Conservation (phyloP, 35 echinoderm and acorn worm species). For the Eucidaris tribuloides region DNA sequence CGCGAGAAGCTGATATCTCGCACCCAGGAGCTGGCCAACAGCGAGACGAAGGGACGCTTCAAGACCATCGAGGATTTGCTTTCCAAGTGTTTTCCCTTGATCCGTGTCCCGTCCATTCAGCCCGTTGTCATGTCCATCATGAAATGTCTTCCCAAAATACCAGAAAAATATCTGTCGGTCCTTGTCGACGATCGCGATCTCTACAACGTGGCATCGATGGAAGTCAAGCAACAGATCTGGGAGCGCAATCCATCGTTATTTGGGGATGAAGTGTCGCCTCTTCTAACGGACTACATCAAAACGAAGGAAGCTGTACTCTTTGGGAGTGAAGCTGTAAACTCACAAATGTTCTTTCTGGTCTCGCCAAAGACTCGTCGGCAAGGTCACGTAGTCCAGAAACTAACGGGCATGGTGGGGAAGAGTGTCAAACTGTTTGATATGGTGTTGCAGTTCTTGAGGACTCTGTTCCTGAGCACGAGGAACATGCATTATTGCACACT, state of each 20-base stretch:
- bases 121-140: conserved; percentile 94
- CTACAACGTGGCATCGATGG: conserved; percentile 74
- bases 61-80: conserved; percentile 92
- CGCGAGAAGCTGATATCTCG: conserved; percentile 70
- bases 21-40: conserved; percentile 56
- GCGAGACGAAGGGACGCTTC: conserved; percentile 64
- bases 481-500: conserved; percentile 94
- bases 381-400: conserved; percentile 80
- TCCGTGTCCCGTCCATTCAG: conserved; percentile 67
- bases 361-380: conserved; percentile 86
- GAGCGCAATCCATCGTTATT: conserved; percentile 87
- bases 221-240: conserved; percentile 97
- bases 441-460: conserved; percentile 94
- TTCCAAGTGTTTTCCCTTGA: conserved; percentile 93
- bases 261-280: conserved; percentile 91
- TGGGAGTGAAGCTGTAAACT: conserved; percentile 80
- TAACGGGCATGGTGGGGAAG: conserved; percentile 90
- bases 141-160: conserved; percentile 91
- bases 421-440: conserved; percentile 90
- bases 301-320: conserved; percentile 81
- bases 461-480: conserved; percentile 88
- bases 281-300: conserved; percentile 88
- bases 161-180: conserved; percentile 77
- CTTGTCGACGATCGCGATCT: conserved; percentile 82
- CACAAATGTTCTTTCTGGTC: conserved; percentile 88